Evolutionary conservation across 2,113 vertebrate genomes (phyloP), one percentile per base, ranked within the genome.

Genomic region (Cochlearius cochlearius): DNA sequence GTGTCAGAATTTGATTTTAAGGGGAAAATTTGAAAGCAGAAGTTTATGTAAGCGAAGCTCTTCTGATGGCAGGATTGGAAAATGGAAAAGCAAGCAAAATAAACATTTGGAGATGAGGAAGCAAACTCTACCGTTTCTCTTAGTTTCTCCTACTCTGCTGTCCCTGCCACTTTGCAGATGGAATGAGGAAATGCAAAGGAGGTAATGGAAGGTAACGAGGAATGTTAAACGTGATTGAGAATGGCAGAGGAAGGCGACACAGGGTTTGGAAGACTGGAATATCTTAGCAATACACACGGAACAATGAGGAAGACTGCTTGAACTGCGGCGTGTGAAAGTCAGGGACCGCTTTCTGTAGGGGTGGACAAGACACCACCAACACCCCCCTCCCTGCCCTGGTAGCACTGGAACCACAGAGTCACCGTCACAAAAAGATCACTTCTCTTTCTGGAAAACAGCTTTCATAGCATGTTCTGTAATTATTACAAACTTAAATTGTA

Each of bases 1-100:
- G 74, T 15, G 39, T 93, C 93, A 96, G 95, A 96, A 96, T 90
- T 76, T 34, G 50, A 59, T 63, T 64, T 59, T 12, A 88, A 83
- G 63, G 50, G 50, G 45, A 67, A 60, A 66, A 50, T 27, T 60
- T 43, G 82, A 96, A 92, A 93, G 82, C 85, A 95, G 75, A 95
- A 86, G 23, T 19, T 77, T 39, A 83, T 26, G 62, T 21, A 92
- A 93, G 78, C 11, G 4, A 94, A 95, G 78, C 50, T 90, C 45
- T 87, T 73, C 55, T 23, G 39, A 86, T 73, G 58, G 87, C 22
- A 56, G 25, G 62, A 38, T 11, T 79, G 62, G 38, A 59, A 76
- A 82, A 90, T 50, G 67, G 20, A 64, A 34, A 81, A 67, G 36
- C 23, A 34, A 29, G 53, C 15, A 21, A 86, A 95, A 62, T 10